Evolutionary conservation across 1,140 invertebrate genomes (phyloP), one percentile per base, ranked within the genome.

Genomic region (Aphidius ervi): DNA sequence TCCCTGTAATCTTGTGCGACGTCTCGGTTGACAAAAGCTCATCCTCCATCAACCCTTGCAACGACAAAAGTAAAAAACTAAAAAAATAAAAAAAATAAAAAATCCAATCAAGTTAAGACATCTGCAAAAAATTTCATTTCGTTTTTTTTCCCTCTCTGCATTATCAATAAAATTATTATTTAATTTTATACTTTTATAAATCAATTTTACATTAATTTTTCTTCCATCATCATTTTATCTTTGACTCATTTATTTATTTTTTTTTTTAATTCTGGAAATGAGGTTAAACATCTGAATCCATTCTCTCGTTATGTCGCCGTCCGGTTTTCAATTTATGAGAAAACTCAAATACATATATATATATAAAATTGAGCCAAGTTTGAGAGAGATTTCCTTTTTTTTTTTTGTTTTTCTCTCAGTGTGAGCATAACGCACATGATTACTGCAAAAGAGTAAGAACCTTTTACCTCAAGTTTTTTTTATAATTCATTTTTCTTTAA

Each of bases 231-330:
- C 46, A 50, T 43, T 42, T 20, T 56, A 56, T 49, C 41, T 42
- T n/a, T 45, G 9, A 10, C 42, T 43, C 42, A 9, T 57, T n/a
- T 37, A 9, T n/a, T 20, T 40, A 40, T 40, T 42, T 16, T 10
- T 37, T 48, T 47, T 40, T 48, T n/a, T 31, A 6, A 2, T n/a
- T 42, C 53, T 8, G 46, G 54, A 56, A 61, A 61, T 46, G 47
- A 61, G 46, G 46, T 50, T 56, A 56, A 56, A 56, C 59, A 61
- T 61, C 37, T 61, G 42, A 61, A 61, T 56, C 54, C 20, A 39
- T 46, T 55, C 52, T 6, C 10, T 56, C 54, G 46, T 61, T 56
- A 56, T 23, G 23, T 45, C 42, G 54, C 31, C 46, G 16, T 6
- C 9, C 10, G 39, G 23, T 16, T 56, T 55, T n/a, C 45, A 45